Evolutionary conservation across 2,113 vertebrate genomes (phyloP), one percentile per base, ranked within the genome.

Genomic region (Labeo rohita): DNA sequence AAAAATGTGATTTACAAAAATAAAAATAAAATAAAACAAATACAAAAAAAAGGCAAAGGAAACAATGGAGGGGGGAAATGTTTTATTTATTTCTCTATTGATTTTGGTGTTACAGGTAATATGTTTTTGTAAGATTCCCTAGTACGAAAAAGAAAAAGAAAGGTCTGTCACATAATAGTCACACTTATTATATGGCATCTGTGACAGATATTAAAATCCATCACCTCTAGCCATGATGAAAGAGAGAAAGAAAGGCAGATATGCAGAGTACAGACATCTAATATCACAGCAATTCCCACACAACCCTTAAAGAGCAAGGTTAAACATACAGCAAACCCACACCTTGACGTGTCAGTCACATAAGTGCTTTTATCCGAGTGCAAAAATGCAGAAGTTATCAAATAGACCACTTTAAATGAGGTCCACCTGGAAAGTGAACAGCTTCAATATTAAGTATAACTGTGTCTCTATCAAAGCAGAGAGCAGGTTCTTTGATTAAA

Each of bases 171-270:
- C 6, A 6, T 79, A 79, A 79, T 56, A 77, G 34, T 59, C 34
- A 43, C 34, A 21, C 16, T 39, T 59, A 59, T 59, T 56, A 59
- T 59, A 36, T 56, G 21, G 39, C 18, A 56, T 39, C 15, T 56
- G 50, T 39, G 50, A 76, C 49, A 39, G 50, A 56, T 78, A 78
- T 56, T 78, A 18, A n/a, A 79, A 61, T 79, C 77, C 10, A n/a
- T 61, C 77, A 79, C 52, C 36, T 23, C 34, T 61, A 43, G 18
- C 61, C 10, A 36, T 39, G 9, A 79, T 49, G 4, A 76, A 45
- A 52, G 47, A 34, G 1, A 28, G 5, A 54, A 5, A 36, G 13
- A 54, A 28, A 5, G 18, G 23, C 13, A 28, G n/a, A 76, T 28
- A 39, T 21, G 34, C 15, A 36, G 16, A 79, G 16, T 15, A 8